phyloP scores from a whole-genome alignment of 1,140 invertebrate species.

The Drosophila albomicans region DNA sequence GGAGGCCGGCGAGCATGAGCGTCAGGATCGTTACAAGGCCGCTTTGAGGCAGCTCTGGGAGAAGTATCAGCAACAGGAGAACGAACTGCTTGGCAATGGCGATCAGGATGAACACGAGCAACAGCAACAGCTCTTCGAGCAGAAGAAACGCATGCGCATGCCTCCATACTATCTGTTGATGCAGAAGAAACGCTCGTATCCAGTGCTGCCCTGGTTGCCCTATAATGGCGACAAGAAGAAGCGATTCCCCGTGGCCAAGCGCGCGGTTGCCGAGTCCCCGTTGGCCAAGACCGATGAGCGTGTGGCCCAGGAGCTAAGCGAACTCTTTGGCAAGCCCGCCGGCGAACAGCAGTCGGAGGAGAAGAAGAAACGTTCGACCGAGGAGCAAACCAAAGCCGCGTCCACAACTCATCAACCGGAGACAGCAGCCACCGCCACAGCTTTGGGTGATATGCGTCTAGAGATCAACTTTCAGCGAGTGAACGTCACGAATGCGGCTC shows the following conservation, averaged over 20 bases:
- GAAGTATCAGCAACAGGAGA: constrained; percentile 86
- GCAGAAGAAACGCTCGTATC: constrained; percentile 84
- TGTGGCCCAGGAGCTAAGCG: constrained; percentile 83
- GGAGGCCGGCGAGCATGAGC: constrained; percentile 81
- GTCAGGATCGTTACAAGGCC: constrained; percentile 86
- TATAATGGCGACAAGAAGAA: constrained; percentile 85
- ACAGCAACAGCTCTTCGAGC: constrained; percentile 70
- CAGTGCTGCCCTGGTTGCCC: constrained; percentile 82
- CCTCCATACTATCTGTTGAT: constrained; percentile 86
- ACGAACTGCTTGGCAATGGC: constrained; percentile 73
- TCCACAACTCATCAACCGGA: constrained; percentile 74
- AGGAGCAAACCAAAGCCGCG: constrained; percentile 60
- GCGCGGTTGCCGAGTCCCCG: constrained; percentile 77
- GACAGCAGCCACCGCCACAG: constrained; percentile 51
- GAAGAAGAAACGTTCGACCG: constrained; percentile 85
- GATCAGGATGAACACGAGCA: constrained; percentile 22
- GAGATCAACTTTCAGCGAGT: constrained; percentile 76
- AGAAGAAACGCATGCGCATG: constrained; percentile 86
- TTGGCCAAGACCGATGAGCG: constrained; percentile 76
- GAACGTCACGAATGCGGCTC: constrained; percentile 49
- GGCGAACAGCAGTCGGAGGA: constrained; percentile 66
- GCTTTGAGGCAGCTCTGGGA: constrained; percentile 87
- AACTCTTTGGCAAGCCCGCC: constrained; percentile 85
- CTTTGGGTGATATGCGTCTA: constrained; percentile 70
- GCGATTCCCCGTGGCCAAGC: constrained; percentile 88